Evolutionary conservation across 2,888 invertebrate species (phyloP).

Genomic region (Lasioglossum morio): DNA sequence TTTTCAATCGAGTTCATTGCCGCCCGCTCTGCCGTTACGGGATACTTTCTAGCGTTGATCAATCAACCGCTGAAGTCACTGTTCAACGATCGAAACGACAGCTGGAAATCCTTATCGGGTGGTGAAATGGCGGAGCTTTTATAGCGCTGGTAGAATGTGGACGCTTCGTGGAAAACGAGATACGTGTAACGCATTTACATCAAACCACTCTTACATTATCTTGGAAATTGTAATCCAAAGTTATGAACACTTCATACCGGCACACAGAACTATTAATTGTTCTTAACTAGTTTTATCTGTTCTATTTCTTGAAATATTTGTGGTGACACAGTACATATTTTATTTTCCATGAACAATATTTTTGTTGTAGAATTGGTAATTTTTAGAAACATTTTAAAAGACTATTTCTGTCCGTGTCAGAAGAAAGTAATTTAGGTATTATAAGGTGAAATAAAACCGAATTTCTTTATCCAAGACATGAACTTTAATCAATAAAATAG

Average conservation of each 20-base stretch:
- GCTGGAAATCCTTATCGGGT: not conserved
- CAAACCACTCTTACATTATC: not conserved
- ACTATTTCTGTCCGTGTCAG: too few relatives aligned
- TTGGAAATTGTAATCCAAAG: not conserved
- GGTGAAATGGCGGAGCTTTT: not conserved
- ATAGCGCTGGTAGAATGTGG: constrained; percentile 12
- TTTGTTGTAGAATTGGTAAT: not conserved
- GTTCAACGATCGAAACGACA: not conserved
- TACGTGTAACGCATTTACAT: not conserved
- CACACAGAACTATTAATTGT: not conserved
- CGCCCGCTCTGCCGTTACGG: constrained; percentile 46
- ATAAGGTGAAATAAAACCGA: too few relatives aligned
- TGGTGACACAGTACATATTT: not conserved
- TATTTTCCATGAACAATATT: not conserved
- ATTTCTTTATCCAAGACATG: too few relatives aligned
- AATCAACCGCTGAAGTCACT: constrained; percentile 11
- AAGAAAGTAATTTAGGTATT: too few relatives aligned
- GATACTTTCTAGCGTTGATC: constrained; percentile 30
- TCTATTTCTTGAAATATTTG: rapidly evolving
- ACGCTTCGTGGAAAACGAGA: not conserved
- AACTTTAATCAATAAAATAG: too few relatives aligned
- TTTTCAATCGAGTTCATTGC: constrained; percentile 66
- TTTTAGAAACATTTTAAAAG: not conserved
- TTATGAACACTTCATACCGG: not conserved
- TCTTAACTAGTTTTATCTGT: not conserved